phyloP scores from a whole-genome alignment of 2,888 invertebrate genomes.

The Cerastis rubricosa region DNA sequence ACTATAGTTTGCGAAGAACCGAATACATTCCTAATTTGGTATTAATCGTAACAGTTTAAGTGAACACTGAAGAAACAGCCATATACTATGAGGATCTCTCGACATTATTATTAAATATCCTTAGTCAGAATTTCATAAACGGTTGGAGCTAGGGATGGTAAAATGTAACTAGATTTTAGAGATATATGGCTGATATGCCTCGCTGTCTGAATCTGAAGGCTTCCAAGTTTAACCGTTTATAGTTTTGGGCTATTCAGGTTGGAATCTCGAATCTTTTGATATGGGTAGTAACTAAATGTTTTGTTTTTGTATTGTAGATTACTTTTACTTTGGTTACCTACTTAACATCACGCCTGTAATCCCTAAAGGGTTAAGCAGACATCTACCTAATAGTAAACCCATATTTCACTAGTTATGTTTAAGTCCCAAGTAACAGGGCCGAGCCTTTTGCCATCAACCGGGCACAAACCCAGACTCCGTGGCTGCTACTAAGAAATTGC shows the following conservation, averaged over 20 bases:
- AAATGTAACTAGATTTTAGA: constrained; percentile 22
- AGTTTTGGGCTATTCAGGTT: neutral
- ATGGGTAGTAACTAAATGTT: neutral
- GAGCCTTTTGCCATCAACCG: too few relatives aligned
- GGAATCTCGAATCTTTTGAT: neutral
- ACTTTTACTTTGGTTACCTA: too few relatives aligned
- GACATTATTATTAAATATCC: constrained; percentile 28
- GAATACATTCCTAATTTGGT: neutral
- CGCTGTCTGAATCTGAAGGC: constrained; percentile 26
- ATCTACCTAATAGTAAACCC: too few relatives aligned
- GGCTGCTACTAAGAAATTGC: too few relatives aligned
- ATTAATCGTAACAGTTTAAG: neutral
- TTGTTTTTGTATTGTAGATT: neutral
- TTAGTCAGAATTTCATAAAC: constrained; percentile 38
- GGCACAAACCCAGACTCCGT: too few relatives aligned
- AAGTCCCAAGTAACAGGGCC: too few relatives aligned
- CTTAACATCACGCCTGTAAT: too few relatives aligned
- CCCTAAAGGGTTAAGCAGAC: too few relatives aligned
- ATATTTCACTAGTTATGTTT: too few relatives aligned
- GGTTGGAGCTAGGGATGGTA: neutral
- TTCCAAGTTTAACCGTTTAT: constrained; percentile 13
- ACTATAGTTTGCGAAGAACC: too few relatives aligned
- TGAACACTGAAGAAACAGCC: constrained; percentile 12
- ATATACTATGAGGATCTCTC: too few relatives aligned
- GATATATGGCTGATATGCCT: neutral